Evolutionary conservation across 2,888 invertebrate genomes (phyloP).

Genomic region (Drosophila vallismaia): DNA sequence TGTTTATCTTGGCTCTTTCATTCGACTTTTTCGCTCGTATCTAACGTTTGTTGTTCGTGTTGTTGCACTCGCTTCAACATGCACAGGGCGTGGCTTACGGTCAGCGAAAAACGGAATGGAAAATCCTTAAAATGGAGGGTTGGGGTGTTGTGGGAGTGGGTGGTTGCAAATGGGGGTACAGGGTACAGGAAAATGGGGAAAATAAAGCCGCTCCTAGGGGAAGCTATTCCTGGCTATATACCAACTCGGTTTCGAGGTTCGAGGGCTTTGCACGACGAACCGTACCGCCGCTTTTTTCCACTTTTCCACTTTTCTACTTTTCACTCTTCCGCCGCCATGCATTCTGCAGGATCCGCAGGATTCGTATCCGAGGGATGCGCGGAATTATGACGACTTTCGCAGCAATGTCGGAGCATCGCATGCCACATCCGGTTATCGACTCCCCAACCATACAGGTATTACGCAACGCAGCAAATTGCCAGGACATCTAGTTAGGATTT

Average conservation of each 20-base stretch:
- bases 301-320: conserved; percentile 1
- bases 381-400: conserved; percentile 60
- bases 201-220: conserved; percentile 57
- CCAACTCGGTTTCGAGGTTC: conserved; percentile 25
- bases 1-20: conserved; percentile 77
- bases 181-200: conserved; percentile 1
- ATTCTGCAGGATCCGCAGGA: conserved; percentile 5
- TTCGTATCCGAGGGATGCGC: conserved; percentile 40
- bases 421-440: conserved; percentile 69
- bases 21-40: conserved; percentile 71
- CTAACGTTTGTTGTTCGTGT: conserved; percentile 70
- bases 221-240: conserved; percentile 50
- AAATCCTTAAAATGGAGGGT: conserved; percentile 21
- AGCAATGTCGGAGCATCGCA: conserved; percentile 52
- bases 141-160: not conserved
- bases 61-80: conserved; percentile 71
- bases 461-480: conserved; percentile 73
- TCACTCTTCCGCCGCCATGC: conserved; percentile 43
- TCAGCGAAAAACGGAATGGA: conserved; percentile 67
- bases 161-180: not conserved
- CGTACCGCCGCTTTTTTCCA: conserved; percentile 12
- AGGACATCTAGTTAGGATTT: conserved; percentile 3
- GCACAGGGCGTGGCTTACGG: conserved; percentile 83
- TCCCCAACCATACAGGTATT: conserved; percentile 65
- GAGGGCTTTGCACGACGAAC: conserved; percentile 64